Conservation (phyloP, 2,113 vertebrate species). For the Taurulus bubalis region DNA sequence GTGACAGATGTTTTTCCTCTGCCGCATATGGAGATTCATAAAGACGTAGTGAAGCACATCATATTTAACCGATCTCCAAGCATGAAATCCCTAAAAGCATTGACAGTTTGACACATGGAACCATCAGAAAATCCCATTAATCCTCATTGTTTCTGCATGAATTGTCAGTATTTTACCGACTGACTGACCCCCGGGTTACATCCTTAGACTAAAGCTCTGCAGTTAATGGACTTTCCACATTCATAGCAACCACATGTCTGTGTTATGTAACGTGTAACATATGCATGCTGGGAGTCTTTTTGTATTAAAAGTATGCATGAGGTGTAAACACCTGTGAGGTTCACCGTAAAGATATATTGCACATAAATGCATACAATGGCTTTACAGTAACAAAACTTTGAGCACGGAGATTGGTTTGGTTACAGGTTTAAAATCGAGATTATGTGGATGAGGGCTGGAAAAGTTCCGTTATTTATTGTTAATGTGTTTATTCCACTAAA, state of each 20-base stretch:
- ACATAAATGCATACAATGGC: background rate
- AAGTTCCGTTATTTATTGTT: background rate
- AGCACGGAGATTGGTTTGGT: background rate
- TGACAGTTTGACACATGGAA: slow-evolving; percentile 16
- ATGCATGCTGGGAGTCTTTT: slow-evolving; percentile 18
- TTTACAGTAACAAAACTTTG: background rate
- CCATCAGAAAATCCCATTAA: slow-evolving; percentile 20
- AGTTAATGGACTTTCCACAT: slow-evolving; percentile 24
- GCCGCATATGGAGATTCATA: slow-evolving; percentile 10
- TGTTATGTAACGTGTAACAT: slow-evolving; percentile 1
- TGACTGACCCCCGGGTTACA: background rate
- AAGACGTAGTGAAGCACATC: slow-evolving; percentile 6
- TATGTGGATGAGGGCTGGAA: background rate
- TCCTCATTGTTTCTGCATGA: slow-evolving; percentile 23
- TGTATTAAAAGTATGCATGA: background rate
- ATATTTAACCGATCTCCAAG: slow-evolving; percentile 20
- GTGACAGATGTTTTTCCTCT: background rate
- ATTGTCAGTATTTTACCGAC: background rate
- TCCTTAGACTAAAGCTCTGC: slow-evolving; percentile 18
- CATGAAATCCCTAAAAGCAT: slow-evolving; percentile 20
- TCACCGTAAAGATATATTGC: background rate
- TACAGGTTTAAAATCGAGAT: too few species aligned
- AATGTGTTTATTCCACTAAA: background rate
- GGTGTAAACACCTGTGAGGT: background rate
- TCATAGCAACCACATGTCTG: background rate